Conservation (phyloP, 2,113 vertebrate species). For the Xenus cinereus region DNA sequence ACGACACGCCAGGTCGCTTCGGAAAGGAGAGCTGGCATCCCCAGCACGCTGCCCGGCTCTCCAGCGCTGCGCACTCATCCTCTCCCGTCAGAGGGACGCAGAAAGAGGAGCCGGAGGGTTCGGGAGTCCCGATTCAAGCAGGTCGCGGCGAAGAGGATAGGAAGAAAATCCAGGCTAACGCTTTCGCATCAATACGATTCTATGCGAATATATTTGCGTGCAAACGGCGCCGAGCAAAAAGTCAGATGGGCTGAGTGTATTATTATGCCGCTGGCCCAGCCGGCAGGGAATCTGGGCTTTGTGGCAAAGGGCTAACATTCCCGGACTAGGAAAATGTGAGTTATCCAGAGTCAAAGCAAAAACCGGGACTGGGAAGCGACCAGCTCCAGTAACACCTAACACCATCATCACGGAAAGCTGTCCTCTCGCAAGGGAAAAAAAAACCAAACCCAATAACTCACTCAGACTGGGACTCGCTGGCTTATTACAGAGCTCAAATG, state of each 20-base stretch:
- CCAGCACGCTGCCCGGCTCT: not conserved
- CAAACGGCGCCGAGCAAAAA: not conserved
- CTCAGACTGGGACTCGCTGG: not conserved
- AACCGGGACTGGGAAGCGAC: not conserved
- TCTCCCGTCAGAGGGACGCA: not conserved
- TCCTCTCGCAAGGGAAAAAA: not conserved
- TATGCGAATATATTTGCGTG: fast-evolving
- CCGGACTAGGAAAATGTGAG: not conserved
- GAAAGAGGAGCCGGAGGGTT: not conserved
- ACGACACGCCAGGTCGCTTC: not conserved
- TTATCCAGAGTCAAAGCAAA: not conserved
- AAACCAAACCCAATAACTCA: fast-evolving
- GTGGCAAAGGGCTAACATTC: not conserved
- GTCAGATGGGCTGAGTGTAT: not conserved
- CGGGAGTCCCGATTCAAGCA: not conserved
- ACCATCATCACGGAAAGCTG: not conserved
- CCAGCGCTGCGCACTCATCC: not conserved
- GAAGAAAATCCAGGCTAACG: not conserved
- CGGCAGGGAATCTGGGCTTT: not conserved
- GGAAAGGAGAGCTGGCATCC: not conserved
- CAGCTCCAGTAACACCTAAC: not conserved
- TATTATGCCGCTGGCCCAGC: not conserved
- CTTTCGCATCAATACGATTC: not conserved
- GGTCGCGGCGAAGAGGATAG: not conserved
- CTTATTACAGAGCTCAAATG: not conserved